These are phyloP conservation scores for Pemphredon lugubris DNA, from an alignment of 2,888 invertebrate genomes.

Conservation along the genomic window DNA sequence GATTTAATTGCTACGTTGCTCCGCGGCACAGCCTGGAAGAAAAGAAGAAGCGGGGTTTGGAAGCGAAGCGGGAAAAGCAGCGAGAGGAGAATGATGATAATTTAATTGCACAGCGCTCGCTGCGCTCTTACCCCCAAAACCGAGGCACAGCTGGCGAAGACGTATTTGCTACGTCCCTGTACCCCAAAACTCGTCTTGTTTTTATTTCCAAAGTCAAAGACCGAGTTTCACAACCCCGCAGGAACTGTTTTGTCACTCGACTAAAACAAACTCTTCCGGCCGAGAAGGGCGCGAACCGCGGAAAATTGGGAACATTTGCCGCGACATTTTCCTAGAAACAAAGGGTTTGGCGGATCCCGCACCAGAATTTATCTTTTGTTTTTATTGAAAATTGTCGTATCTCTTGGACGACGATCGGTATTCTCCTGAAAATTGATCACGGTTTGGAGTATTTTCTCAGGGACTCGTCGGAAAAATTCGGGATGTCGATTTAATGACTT, in stretches of 20 bases:
- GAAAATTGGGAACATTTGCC: conserved; percentile 24
- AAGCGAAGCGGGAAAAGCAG: conserved; percentile 1
- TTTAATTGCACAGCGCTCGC: conserved; percentile 62
- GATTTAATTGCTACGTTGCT: conserved; percentile 19
- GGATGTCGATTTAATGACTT: neutral
- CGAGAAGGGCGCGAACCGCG: conserved; percentile 22
- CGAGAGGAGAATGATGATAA: conserved; percentile 60
- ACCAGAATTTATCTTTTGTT: conserved; percentile 5
- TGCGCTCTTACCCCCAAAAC: conserved; percentile 38
- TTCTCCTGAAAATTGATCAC: neutral
- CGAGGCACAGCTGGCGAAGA: conserved; percentile 60
- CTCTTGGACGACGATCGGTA: too few species aligned
- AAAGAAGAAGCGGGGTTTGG: conserved; percentile 13
- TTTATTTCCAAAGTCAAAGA: conserved; percentile 66
- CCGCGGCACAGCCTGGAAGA: neutral
- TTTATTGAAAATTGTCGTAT: conserved; percentile 1
- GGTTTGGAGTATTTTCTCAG: neutral
- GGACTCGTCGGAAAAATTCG: neutral
- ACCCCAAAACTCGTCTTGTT: conserved; percentile 41
- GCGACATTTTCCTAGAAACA: conserved; percentile 40
- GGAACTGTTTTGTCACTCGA: conserved; percentile 57
- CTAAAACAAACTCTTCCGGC: conserved; percentile 29
- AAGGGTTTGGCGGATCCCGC: conserved; percentile 5
- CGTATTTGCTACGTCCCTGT: conserved; percentile 49
- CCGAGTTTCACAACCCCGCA: conserved; percentile 48